Conservation (phyloP, 2,797 vertebrate genomes). For the Epinephelus malabaricus region DNA sequence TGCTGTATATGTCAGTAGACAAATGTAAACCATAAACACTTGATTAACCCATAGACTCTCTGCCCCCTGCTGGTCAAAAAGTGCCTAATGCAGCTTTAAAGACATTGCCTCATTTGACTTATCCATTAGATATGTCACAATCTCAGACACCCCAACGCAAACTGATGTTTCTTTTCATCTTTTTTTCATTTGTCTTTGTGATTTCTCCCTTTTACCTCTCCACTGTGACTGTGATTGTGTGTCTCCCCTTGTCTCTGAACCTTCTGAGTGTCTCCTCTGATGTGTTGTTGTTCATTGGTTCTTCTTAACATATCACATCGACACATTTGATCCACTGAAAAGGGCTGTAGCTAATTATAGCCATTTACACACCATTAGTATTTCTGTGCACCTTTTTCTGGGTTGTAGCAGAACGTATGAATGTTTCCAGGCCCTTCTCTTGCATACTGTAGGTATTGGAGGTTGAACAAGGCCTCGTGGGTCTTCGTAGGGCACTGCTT, state of each 20-base stretch:
- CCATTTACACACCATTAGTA: constrained; percentile 10
- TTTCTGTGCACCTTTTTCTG: constrained; percentile 54
- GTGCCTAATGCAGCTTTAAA: constrained; percentile 59
- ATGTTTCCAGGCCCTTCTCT: neutral
- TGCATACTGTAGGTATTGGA: neutral
- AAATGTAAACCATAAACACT: neutral
- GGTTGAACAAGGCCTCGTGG: constrained; percentile 21
- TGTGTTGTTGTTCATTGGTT: constrained; percentile 84
- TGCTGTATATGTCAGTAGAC: neutral
- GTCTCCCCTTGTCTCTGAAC: constrained; percentile 74
- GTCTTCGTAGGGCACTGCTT: constrained; percentile 35
- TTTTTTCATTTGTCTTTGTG: constrained; percentile 29
- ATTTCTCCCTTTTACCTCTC: constrained; percentile 28
- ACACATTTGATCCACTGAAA: constrained; percentile 40
- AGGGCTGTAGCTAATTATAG: constrained; percentile 14
- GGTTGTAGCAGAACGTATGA: constrained; percentile 39
- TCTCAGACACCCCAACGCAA: constrained; percentile 14
- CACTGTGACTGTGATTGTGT: constrained; percentile 65
- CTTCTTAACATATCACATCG: constrained; percentile 51
- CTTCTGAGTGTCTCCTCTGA: constrained; percentile 85
- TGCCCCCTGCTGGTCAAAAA: constrained; percentile 40
- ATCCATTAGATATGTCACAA: constrained; percentile 11
- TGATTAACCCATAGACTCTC: neutral
- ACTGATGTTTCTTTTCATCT: constrained; percentile 13
- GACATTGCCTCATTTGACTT: neutral